A percentile compares a stretch with the other conserved stretches of the same genome.
phyloP scores from a whole-genome alignment of 2,113 vertebrate species.

The Peromyscus californicus region DNA sequence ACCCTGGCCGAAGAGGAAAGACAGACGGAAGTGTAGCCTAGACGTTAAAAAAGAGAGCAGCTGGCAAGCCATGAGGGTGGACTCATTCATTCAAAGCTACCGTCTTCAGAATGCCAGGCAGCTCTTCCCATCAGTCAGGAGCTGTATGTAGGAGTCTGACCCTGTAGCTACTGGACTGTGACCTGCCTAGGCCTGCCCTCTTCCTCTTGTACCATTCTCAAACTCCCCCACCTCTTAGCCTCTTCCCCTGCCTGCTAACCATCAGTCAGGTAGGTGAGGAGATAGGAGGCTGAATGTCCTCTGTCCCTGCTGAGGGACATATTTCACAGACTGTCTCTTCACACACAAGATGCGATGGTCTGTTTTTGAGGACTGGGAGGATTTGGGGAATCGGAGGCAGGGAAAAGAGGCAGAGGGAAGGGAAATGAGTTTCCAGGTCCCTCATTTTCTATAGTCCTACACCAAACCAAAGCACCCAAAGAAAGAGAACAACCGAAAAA shows the following conservation, averaged over 20 bases:
- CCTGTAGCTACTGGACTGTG: not conserved
- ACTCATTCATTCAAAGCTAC: not conserved
- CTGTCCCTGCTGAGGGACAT: not conserved
- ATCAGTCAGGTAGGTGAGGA: not conserved
- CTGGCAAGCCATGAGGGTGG: not conserved
- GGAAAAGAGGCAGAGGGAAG: not conserved
- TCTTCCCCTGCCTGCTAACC: not conserved
- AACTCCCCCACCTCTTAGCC: not conserved
- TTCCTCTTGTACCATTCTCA: not conserved
- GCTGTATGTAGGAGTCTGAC: not conserved
- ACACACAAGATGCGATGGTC: not conserved
- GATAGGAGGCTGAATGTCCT: not conserved
- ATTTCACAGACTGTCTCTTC: not conserved
- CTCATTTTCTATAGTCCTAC: not conserved
- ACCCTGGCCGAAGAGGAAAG: conserved; percentile 24
- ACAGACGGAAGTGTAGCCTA: not conserved
- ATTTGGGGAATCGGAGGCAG: not conserved
- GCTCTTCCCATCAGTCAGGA: not conserved
- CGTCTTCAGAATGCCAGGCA: not conserved
- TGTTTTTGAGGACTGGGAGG: not conserved
- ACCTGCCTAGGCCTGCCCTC: not conserved
- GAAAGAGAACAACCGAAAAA: not conserved
- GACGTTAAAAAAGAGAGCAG: conserved; percentile 35
- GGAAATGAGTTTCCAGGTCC: not conserved
- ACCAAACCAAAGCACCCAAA: not conserved